Conservation (phyloP, 2,888 invertebrate species). For the Nudaria mundana region DNA sequence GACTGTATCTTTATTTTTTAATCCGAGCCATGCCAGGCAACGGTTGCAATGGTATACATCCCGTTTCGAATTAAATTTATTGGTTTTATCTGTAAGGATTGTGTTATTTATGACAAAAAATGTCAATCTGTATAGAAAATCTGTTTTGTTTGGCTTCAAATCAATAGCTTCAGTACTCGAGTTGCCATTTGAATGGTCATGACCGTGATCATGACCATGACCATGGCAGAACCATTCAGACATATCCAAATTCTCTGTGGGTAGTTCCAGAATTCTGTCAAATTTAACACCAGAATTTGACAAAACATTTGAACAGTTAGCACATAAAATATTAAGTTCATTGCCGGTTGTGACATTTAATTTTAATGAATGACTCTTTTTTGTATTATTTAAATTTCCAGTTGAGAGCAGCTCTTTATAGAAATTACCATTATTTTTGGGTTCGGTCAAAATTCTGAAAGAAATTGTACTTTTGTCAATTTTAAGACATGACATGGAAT, state of each 20-base stretch:
- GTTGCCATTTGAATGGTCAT: too few relatives aligned
- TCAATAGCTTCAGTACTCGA: conserved; percentile 31
- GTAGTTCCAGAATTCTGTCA: conserved; percentile 82
- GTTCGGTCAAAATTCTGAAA: conserved; percentile 71
- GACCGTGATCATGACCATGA: conserved; percentile 58
- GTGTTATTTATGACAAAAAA: conserved; percentile 74
- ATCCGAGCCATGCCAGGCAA: conserved; percentile 82
- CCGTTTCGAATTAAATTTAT: conserved; percentile 67
- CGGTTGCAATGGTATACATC: conserved; percentile 78
- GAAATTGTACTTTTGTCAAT: conserved; percentile 70
- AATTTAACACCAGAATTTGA: conserved; percentile 73
- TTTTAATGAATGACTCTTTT: conserved; percentile 43
- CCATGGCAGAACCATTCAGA: conserved; percentile 86
- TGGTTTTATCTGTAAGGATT: conserved; percentile 61
- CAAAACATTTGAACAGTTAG: conserved; percentile 69
- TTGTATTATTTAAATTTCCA: conserved; percentile 32
- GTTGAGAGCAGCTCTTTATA: conserved; percentile 62
- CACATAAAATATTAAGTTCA: conserved; percentile 57
- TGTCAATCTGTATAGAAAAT: conserved; percentile 81
- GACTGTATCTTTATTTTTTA: conserved; percentile 63
- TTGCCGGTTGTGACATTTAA: conserved; percentile 53
- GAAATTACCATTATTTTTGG: conserved; percentile 69
- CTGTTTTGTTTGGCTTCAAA: conserved; percentile 73
- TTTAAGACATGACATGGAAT: conserved; percentile 75
- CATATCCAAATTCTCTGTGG: conserved; percentile 80